Conservation (phyloP, 2,797 vertebrate species). For the Micropoecilia bifurca region DNA sequence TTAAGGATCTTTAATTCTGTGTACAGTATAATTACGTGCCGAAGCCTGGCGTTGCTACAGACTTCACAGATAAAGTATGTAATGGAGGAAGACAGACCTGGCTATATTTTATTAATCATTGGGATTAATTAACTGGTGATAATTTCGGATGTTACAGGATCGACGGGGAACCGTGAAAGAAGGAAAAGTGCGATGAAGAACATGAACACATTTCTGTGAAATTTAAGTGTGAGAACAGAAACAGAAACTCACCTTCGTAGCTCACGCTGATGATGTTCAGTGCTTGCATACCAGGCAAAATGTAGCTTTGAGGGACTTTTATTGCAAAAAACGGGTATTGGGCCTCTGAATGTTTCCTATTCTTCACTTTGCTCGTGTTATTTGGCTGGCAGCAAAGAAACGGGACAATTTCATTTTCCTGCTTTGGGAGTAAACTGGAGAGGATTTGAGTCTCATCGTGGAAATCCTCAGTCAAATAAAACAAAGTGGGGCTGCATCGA, state of each 20-base stretch:
- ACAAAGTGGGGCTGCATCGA: conserved; percentile 86
- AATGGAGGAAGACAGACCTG: conserved; percentile 71
- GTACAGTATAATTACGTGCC: conserved; percentile 76
- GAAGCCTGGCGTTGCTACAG: conserved; percentile 75
- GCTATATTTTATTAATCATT: conserved; percentile 80
- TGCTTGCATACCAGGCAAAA: conserved; percentile 26
- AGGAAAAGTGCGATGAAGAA: conserved; percentile 47
- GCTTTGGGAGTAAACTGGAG: conserved; percentile 64
- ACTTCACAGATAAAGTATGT: conserved; percentile 78
- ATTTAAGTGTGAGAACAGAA: conserved; percentile 51
- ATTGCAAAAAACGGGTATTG: conserved; percentile 1
- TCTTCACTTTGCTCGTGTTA: conserved; percentile 18
- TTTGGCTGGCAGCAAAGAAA: conserved; percentile 55
- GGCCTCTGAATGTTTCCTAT: conserved; percentile 16
- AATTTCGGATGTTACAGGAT: conserved; percentile 72
- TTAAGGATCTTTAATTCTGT: conserved; percentile 78
- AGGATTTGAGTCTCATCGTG: conserved; percentile 80
- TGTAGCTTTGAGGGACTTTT: conserved; percentile 23
- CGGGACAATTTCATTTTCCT: conserved; percentile 27
- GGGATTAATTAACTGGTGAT: conserved; percentile 80
- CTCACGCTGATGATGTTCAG: conserved; percentile 22
- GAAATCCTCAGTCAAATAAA: conserved; percentile 88
- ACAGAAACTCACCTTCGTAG: conserved; percentile 45
- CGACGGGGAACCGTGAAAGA: conserved; percentile 56
- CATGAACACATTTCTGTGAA: conserved; percentile 59